Evolutionary conservation across 1,140 invertebrate species (phyloP), one percentile per base, ranked within the genome.

Genomic region (Hyposmocoma kahamanoa): DNA sequence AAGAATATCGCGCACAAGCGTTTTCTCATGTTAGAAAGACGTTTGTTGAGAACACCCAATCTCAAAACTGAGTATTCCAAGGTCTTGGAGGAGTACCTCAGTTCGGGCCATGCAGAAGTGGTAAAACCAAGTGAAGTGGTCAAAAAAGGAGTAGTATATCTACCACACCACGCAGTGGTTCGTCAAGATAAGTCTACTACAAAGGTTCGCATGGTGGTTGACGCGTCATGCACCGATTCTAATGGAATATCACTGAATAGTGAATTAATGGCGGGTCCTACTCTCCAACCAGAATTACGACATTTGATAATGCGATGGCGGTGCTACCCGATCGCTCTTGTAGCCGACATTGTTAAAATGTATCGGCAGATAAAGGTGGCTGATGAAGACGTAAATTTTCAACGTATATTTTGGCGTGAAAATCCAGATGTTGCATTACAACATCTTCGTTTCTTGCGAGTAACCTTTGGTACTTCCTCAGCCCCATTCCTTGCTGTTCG

Each of bases 321-420:
- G 0, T 42, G 24, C 22, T 22, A 42, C 9, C 30, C 10, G 10
- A n/a, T 54, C 15, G 49, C 46, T 22, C 42, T 45, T 15, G 47
- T 49, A 2, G 47, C 46, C n/a, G 42, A 49, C 20, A 24, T 49
- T 8, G 22, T 47, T 39, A 15, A 38, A 13, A 49, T 54, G 48
- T 51, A 51, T 21, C 41, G 41, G 1, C 41, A 44, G 42, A 39
- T 56, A 5, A 17, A 47, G 13, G 52, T 54, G 1, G 24, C 32
- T 2, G 26, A 45, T 32, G 22, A 54, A 49, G 47, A 54, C 18
- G 6, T 19, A 21, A 38, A 61, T 9, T 56, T 65, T 8, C 73
- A 79, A 54, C 42, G 67, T 34, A 73, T 87, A 26, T 34, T 82
- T 0, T 84, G 82, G 75, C 47, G 70, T 42, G 3, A 17, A 2